These are phyloP conservation scores for Meiosimyza decipiens DNA, from an alignment of 2,888 invertebrate genomes.

Conservation along the genomic window DNA sequence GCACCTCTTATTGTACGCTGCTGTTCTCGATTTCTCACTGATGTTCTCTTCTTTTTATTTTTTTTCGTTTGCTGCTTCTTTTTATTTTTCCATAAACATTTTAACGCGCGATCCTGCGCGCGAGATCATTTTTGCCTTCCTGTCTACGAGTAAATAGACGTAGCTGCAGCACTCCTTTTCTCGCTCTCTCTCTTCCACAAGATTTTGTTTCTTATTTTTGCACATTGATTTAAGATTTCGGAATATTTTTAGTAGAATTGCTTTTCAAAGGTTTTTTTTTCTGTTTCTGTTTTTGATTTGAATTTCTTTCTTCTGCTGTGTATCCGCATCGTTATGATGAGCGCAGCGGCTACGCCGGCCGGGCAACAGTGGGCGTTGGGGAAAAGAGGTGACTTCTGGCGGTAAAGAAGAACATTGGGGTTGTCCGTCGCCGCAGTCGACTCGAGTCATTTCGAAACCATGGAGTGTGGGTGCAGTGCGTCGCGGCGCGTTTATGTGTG, in stretches of 20 bases:
- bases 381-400: background rate
- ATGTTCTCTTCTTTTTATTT: background rate
- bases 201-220: background rate
- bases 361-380: slow-evolving; percentile 2
- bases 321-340: background rate
- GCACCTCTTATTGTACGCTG: no score
- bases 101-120: background rate
- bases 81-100: background rate
- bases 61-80: background rate
- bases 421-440: slow-evolving; percentile 17
- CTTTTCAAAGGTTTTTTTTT: slow-evolving; percentile 7
- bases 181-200: background rate
- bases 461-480: slow-evolving; percentile 68
- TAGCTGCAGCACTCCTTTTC: background rate
- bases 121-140: no score
- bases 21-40: no score
- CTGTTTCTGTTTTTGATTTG: slow-evolving; percentile 7
- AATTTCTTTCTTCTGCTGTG: slow-evolving; percentile 8
- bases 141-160: no score
- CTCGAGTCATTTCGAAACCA: slow-evolving; percentile 51
- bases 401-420: background rate
- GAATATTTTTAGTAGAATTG: slow-evolving; percentile 23
- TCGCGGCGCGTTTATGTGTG: slow-evolving; percentile 60
- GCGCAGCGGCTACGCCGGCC: background rate
- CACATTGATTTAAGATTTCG: background rate